Conservation (phyloP, 2,797 vertebrate genomes). For the Rhinoraja longicauda region DNA sequence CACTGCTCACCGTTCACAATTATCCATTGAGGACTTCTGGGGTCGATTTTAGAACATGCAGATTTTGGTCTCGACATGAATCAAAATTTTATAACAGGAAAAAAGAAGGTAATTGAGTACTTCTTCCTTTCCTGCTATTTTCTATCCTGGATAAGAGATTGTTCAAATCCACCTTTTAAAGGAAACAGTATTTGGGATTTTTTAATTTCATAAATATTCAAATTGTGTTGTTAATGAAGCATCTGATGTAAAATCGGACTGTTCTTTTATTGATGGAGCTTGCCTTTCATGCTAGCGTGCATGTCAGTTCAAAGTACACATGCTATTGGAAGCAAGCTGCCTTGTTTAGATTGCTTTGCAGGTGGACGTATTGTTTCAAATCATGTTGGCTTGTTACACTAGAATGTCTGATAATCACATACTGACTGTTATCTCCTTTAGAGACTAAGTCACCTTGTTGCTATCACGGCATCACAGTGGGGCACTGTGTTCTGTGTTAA, state of each 20-base stretch:
- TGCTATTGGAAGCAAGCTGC: background rate
- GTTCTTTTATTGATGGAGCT: too few species aligned
- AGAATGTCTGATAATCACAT: background rate
- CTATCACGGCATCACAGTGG: slow-evolving; percentile 23
- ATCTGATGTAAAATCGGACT: background rate
- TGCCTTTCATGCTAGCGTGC: background rate
- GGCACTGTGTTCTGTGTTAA: slow-evolving; percentile 7
- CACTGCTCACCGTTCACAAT: background rate
- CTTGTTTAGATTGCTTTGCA: background rate
- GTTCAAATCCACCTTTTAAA: background rate
- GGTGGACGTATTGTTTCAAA: background rate
- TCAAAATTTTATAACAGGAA: background rate
- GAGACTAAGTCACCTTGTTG: background rate
- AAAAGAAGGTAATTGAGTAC: too few species aligned
- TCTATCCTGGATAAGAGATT: background rate
- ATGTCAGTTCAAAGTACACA: background rate
- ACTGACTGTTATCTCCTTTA: background rate
- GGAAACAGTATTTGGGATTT: background rate
- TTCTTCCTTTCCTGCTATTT: background rate
- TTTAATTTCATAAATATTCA: background rate
- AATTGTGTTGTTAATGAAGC: background rate
- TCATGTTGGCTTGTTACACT: background rate
- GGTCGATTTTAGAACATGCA: background rate
- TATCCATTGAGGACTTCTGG: background rate
- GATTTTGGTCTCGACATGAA: background rate